A percentile compares a stretch with the other conserved stretches of the same genome.
Conservation (phyloP, 2,113 vertebrate genomes). For the Rhombomys opimus region DNA sequence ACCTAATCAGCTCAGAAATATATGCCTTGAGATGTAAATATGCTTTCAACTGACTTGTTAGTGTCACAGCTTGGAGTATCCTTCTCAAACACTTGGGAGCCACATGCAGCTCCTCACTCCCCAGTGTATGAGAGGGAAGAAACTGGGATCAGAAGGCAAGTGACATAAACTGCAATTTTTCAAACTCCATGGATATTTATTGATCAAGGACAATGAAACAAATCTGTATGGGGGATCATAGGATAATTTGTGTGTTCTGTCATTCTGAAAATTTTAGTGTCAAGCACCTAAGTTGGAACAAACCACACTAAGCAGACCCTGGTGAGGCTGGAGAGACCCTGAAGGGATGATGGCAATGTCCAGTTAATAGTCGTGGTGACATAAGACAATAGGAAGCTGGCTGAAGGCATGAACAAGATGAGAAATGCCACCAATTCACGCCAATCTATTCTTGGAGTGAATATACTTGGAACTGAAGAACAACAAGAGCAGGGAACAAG, state of each 20-base stretch:
- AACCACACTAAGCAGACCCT: background rate
- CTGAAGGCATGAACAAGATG: background rate
- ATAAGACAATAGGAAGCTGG: background rate
- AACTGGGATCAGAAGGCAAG: background rate
- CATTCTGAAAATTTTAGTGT: too few relatives aligned
- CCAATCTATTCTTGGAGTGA: too few relatives aligned
- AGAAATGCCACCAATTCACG: background rate
- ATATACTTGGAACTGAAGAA: background rate
- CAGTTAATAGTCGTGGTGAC: background rate
- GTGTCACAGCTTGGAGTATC: background rate
- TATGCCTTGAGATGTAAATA: background rate
- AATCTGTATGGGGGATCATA: background rate
- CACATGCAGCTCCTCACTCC: background rate
- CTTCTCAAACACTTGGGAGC: background rate
- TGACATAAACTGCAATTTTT: background rate
- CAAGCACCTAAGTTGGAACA: background rate
- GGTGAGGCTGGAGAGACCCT: background rate
- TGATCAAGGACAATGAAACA: background rate
- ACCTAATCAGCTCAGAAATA: background rate
- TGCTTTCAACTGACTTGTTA: background rate
- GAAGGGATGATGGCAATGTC: background rate
- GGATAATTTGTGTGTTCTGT: background rate
- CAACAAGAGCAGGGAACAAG: background rate
- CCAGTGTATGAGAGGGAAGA: too few relatives aligned
- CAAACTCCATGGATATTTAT: background rate